These are phyloP conservation scores for Pocillopora grandis DNA, from an alignment of 92 coral and sea anemone genomes.

Conservation along the genomic window DNA sequence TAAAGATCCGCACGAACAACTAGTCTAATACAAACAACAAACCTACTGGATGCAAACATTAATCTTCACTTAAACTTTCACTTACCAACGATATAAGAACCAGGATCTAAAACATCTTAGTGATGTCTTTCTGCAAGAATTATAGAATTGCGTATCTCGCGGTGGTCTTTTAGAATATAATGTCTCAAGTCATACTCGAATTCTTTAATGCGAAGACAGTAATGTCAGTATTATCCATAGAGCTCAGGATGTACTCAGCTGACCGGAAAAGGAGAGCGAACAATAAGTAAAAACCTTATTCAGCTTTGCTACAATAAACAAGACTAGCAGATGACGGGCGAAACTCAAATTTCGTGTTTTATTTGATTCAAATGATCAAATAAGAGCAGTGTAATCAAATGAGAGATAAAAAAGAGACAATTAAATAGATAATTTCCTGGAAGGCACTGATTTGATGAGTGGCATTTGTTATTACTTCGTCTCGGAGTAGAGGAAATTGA, in stretches of 20 bases:
- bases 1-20: too few relatives aligned
- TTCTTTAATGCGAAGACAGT: not conserved
- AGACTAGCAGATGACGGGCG: not conserved
- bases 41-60: not conserved
- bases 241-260: not conserved
- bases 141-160: too few relatives aligned
- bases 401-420: too few relatives aligned
- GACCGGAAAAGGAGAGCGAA: not conserved
- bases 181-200: not conserved
- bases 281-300: not conserved
- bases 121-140: not conserved
- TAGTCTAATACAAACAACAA: too few relatives aligned
- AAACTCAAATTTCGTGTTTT: not conserved
- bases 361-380: not conserved
- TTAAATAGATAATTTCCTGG: too few relatives aligned
- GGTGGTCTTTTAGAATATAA: not conserved
- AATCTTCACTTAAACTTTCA: not conserved
- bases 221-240: not conserved
- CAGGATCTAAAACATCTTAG: not conserved
- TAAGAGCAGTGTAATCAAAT: too few relatives aligned
- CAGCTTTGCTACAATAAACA: slow-evolving; percentile 2
- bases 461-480: not conserved
- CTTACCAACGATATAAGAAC: not conserved
- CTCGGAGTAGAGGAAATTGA: too few relatives aligned
- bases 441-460: not conserved